Evolutionary conservation across 2,888 invertebrate species (phyloP), one percentile per base, ranked within the genome.

Genomic region (Acleris literana): DNA sequence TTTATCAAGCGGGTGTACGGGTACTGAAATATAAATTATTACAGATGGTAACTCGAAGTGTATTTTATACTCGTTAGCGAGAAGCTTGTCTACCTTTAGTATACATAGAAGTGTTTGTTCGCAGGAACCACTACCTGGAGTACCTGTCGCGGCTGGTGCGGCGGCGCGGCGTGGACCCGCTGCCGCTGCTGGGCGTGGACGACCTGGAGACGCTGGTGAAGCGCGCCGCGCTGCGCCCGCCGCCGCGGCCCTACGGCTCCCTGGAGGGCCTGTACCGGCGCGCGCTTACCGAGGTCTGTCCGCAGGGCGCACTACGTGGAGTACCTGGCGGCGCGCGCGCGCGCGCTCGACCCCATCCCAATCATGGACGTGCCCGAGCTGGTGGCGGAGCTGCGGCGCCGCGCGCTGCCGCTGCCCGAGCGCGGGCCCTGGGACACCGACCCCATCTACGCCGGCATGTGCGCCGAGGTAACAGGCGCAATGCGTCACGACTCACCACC

Each of bases 241-340:
- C 97, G 58, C 95, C 96, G 70, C 95, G 95, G 76, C 95, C 96
- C 83, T 96, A 96, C 92, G 96, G 96, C 83, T 94, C 94, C 72
- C 93, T 95, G 70, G 94, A 95, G 74, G 94, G 94, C 69, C 90
- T 94, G 80, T 96, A 95, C 91, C 92, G 93, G 83, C 92, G 92
- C 76, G 93, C 93, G 76, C 93, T 96, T 69, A 81, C 93, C 71
- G 94, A 96, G 95, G 96, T 96, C 83, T 83, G 88, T 86, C 65
- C 93, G 83, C 94, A 99, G 98, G 94, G 93, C 94, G 84, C 99
- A 99, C 94, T 99, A 98, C 94, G 96, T 98, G 88, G 99, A 99
- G 94, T 98, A 98, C 93, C 95, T 99, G 94, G 97, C 98, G 84
- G 95, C 94, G 79, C 94, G 96, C 87, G 97, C 98, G 90, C 96